Conservation (phyloP, 2,888 invertebrate genomes). For the Trachelus troglodyta region DNA sequence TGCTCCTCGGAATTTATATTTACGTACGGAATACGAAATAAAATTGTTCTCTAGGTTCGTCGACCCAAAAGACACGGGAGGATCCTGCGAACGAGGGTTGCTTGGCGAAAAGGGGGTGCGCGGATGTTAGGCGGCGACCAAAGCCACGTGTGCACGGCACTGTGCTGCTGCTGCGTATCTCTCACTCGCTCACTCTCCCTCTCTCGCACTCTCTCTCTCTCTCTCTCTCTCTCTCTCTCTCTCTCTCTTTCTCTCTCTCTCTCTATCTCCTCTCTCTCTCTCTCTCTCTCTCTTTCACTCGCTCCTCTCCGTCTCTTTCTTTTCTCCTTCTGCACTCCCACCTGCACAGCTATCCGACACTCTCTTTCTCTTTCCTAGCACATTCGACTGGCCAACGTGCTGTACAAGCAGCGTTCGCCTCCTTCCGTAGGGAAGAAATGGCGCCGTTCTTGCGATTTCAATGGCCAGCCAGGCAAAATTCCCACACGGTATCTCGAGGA, state of each 20-base stretch:
- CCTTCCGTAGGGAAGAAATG: background rate
- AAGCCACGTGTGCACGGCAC: background rate
- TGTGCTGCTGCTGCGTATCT: background rate
- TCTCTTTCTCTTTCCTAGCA: background rate
- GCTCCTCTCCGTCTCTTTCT: background rate
- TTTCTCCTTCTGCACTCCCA: background rate
- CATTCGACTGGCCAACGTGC: conserved; percentile 5
- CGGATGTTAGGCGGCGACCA: background rate
- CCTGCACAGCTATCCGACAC: background rate
- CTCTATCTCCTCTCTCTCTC: background rate
- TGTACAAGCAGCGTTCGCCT: background rate
- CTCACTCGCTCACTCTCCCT: background rate
- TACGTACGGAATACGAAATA: background rate
- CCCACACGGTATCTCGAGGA: background rate
- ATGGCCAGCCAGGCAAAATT: background rate
- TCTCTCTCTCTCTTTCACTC: background rate
- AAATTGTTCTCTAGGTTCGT: background rate
- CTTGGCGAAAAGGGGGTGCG: background rate
- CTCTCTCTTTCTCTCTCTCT: background rate
- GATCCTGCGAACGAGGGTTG: background rate
- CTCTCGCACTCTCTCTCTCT: background rate
- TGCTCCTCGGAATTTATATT: background rate
- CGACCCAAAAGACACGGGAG: background rate
- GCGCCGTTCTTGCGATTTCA: background rate
- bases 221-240: background rate